phyloP scores from a whole-genome alignment of 1,140 invertebrate species.

The Argopecten irradians region DNA sequence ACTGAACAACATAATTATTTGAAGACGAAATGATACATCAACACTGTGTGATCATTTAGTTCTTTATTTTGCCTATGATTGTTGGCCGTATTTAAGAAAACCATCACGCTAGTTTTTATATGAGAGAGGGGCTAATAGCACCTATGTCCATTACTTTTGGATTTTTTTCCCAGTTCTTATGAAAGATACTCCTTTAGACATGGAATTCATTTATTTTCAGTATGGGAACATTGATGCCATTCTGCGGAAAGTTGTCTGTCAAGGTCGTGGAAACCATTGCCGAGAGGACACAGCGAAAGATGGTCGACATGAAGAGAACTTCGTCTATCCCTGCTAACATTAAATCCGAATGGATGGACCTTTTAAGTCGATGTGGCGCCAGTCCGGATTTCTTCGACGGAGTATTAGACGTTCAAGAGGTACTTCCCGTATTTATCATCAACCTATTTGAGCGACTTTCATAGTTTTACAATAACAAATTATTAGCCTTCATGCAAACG shows the following conservation, averaged over 20 bases:
- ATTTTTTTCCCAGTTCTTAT: too few species aligned
- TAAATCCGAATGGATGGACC: slow-evolving; percentile 28
- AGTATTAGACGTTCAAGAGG: slow-evolving; percentile 42
- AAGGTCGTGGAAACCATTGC: background rate
- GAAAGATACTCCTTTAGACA: too few species aligned
- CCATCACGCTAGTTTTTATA: too few species aligned
- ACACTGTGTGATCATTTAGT: too few species aligned
- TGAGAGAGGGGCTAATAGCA: too few species aligned
- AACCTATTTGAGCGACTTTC: too few species aligned
- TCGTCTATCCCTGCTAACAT: background rate
- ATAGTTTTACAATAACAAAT: background rate
- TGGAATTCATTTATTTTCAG: too few species aligned
- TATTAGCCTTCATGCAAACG: background rate
- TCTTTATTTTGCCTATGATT: too few species aligned
- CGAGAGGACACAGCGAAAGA: background rate
- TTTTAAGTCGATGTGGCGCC: slow-evolving; percentile 43
- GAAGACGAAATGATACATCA: too few species aligned
- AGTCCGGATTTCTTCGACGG: slow-evolving; percentile 37
- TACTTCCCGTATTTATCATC: background rate
- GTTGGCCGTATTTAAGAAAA: too few species aligned
- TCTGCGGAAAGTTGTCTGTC: background rate
- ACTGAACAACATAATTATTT: too few species aligned
- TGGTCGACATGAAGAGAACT: background rate
- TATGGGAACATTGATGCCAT: background rate
- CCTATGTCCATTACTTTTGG: too few species aligned